A percentile compares a stretch with the other conserved stretches of the same genome.
phyloP scores from a whole-genome alignment of 2,888 invertebrate genomes.

The Nudaria mundana region DNA sequence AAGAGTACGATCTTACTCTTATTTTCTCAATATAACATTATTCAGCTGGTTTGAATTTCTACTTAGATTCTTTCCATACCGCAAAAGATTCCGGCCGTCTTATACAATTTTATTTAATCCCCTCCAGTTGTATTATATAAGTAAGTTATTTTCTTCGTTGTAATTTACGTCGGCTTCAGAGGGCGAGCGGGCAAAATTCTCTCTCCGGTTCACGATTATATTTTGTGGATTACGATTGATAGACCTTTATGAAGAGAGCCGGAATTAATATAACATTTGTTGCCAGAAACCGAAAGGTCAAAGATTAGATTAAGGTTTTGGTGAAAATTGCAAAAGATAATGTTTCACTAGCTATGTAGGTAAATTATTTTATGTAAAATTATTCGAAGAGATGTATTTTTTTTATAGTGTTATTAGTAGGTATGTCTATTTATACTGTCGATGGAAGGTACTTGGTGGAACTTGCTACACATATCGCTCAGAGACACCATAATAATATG shows the following conservation, averaged over 20 bases:
- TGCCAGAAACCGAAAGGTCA: slow-evolving; percentile 6
- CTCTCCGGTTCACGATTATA: background rate
- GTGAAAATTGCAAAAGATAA: too few species aligned
- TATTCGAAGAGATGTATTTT: too few species aligned
- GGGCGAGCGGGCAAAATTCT: background rate
- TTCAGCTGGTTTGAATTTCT: too few species aligned
- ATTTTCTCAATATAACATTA: too few species aligned
- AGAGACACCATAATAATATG: too few species aligned
- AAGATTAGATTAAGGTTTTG: background rate
- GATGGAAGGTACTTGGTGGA: too few species aligned
- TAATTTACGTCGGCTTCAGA: background rate
- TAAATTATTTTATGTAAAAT: too few species aligned
- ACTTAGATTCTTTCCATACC: background rate
- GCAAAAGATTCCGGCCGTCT: background rate
- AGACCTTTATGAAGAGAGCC: slow-evolving; percentile 3
- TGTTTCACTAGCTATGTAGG: too few species aligned
- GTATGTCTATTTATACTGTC: too few species aligned
- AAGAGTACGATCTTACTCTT: too few species aligned
- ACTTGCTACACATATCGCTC: too few species aligned
- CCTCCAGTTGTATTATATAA: background rate
- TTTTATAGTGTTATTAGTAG: too few species aligned
- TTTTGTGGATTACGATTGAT: slow-evolving; percentile 4
- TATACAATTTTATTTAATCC: background rate
- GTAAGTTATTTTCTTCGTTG: slow-evolving; percentile 1
- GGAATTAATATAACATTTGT: slow-evolving; percentile 6